These are phyloP conservation scores for Drosophila ambigua DNA, from an alignment of 1,140 invertebrate species.

Conservation along the genomic window DNA sequence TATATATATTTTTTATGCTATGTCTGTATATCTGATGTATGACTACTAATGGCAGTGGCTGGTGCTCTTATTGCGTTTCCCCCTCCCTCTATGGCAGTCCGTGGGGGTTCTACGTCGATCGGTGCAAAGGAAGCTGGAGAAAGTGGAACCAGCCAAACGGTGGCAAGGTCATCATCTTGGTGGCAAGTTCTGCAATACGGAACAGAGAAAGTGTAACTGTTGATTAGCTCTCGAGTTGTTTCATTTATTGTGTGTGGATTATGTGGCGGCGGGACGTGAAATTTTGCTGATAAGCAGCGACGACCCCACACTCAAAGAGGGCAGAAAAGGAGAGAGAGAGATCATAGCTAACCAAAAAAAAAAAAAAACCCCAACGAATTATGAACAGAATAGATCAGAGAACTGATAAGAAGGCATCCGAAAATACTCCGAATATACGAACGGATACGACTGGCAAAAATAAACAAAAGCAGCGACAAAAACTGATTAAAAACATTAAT, in stretches of 20 bases:
- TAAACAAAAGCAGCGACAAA: conserved; percentile 13
- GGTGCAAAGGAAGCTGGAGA: conserved; percentile 23
- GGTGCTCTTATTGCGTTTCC: not conserved
- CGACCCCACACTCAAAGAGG: not conserved
- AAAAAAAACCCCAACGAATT: conserved; percentile 30
- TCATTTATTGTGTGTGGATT: no score
- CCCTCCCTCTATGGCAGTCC: conserved; percentile 2
- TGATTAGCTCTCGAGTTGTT: not conserved
- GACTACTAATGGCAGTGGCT: conserved; percentile 10
- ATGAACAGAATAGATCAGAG: conserved; percentile 46
- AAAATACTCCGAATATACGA: conserved; percentile 1
- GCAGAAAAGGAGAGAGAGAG: no score
- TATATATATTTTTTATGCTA: conserved; percentile 1
- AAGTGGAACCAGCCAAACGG: conserved; percentile 32
- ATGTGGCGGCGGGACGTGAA: no score
- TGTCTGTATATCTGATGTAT: conserved; percentile 21
- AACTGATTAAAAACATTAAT: conserved; percentile 72
- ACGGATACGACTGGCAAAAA: conserved; percentile 7
- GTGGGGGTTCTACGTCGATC: conserved; percentile 13
- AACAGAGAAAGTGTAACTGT: not conserved
- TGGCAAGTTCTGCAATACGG: conserved; percentile 24
- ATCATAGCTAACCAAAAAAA: no score
- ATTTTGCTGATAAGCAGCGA: no score
- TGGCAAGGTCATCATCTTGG: conserved; percentile 28
- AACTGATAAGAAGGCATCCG: conserved; percentile 60